Percentiles rank a stretch among this genome's conserved stretches.
Evolutionary conservation across 2,888 invertebrate genomes (phyloP).

Genomic region (Amblyjoppa proteus): DNA sequence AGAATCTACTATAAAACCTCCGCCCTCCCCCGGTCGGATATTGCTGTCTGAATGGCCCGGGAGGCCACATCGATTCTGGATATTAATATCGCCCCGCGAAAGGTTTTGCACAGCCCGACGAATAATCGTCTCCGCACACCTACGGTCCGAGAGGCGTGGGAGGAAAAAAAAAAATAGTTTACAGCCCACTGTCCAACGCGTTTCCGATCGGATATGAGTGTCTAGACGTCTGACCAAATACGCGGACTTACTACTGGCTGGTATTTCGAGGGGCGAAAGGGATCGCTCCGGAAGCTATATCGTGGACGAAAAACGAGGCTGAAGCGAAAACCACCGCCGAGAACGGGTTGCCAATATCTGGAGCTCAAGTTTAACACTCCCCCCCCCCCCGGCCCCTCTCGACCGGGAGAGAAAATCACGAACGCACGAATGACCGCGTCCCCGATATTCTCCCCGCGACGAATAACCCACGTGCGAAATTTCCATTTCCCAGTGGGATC

Average conservation of each 20-base stretch:
- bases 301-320: not conserved
- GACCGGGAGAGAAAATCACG: constrained; percentile 22
- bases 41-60: constrained; percentile 38
- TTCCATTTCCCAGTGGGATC: constrained; percentile 46
- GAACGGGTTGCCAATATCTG: constrained; percentile 37
- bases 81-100: constrained; percentile 25
- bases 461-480: constrained; percentile 63
- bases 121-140: constrained; percentile 18
- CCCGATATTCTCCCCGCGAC: not conserved
- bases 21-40: constrained; percentile 38
- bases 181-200: constrained; percentile 27
- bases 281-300: not conserved
- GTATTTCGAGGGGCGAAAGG: constrained; percentile 16
- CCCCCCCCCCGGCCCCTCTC: not conserved
- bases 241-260: constrained; percentile 61
- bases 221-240: constrained; percentile 83
- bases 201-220: constrained; percentile 76
- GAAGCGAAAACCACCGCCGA: not conserved
- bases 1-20: not conserved
- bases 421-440: constrained; percentile 17
- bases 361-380: not conserved
- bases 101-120: not conserved
- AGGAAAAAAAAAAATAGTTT: constrained; percentile 9
- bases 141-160: not conserved
- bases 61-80: constrained; percentile 35